Evolutionary conservation across 2,113 vertebrate species (phyloP).

Genomic region (Grus americana): DNA sequence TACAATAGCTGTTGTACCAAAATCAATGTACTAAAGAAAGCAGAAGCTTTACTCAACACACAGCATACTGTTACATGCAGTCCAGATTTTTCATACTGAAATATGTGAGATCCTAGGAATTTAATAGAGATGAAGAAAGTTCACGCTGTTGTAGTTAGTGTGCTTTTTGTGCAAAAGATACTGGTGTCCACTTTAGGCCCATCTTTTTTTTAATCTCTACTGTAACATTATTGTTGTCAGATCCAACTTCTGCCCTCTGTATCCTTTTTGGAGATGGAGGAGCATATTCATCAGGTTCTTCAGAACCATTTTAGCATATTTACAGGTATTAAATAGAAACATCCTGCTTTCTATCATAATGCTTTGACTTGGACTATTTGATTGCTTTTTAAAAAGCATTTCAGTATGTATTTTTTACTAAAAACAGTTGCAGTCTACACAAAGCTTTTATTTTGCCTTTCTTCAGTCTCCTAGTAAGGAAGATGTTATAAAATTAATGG

Average conservation of each 20-base stretch:
- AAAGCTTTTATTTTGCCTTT: neutral
- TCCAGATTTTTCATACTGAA: neutral
- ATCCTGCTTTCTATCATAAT: neutral
- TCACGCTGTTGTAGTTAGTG: neutral
- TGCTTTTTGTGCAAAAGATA: neutral
- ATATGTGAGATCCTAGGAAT: neutral
- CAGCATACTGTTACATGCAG: neutral
- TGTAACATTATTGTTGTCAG: neutral
- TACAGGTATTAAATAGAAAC: neutral
- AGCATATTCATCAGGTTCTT: rapidly evolving
- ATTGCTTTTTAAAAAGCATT: neutral
- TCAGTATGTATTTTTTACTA: neutral
- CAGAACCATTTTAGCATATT: neutral
- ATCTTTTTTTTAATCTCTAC: neutral
- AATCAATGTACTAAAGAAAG: neutral
- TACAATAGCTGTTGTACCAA: neutral
- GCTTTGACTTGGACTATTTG: neutral
- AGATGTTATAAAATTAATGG: neutral
- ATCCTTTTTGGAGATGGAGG: neutral
- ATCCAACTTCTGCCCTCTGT: neutral
- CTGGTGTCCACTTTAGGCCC: neutral
- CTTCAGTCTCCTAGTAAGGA: neutral
- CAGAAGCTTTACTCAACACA: neutral
- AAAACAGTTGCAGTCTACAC: neutral
- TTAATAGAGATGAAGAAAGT: neutral